Evolutionary conservation across 2,113 vertebrate genomes (phyloP).

Genomic region (Rhizomys pruinosus): DNA sequence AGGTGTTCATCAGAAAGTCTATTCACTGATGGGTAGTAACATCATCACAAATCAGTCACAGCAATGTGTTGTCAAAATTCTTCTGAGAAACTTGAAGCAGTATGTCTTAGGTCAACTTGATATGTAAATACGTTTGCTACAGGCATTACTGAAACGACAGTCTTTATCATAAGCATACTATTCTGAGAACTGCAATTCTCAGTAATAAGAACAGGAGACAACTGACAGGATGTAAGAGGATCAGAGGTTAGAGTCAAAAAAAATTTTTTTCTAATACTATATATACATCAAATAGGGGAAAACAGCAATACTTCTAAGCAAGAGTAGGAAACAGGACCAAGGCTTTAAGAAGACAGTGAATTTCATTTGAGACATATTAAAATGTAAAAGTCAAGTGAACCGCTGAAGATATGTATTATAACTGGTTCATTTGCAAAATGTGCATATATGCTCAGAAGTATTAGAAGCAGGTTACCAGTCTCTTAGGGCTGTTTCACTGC

Average conservation of each 20-base stretch:
- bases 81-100: neutral
- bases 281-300: neutral
- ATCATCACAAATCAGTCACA: slow-evolving; percentile 39
- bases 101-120: slow-evolving; percentile 45
- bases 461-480: neutral
- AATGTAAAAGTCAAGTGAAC: slow-evolving; percentile 24
- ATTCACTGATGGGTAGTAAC: neutral
- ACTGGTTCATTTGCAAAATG: neutral
- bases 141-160: neutral
- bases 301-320: neutral
- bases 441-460: fast-evolving
- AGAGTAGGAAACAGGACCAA: neutral
- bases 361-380: neutral
- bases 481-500: slow-evolving; percentile 1
- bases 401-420: neutral
- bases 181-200: neutral
- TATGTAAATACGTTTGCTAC: slow-evolving; percentile 5
- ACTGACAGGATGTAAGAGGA: neutral
- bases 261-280: neutral
- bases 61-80: slow-evolving; percentile 49
- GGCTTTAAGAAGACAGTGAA: neutral
- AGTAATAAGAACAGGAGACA: slow-evolving; percentile 1
- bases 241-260: neutral
- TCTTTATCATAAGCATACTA: neutral
- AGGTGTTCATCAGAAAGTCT: neutral